Evolutionary conservation across 2,888 invertebrate genomes (phyloP).

Genomic region (Ecliptopera silaceata): DNA sequence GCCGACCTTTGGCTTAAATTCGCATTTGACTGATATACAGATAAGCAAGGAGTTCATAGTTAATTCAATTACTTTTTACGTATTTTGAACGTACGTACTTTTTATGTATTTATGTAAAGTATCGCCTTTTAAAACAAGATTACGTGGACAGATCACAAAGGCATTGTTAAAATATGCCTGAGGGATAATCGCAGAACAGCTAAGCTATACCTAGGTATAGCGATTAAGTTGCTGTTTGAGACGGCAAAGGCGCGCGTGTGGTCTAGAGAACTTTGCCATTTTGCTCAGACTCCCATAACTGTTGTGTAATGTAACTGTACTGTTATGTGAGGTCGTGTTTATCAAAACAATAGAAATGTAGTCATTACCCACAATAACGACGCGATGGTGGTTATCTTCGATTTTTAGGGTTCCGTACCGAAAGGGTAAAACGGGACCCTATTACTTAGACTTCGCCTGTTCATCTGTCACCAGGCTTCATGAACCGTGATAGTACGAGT

Average conservation of each 20-base stretch:
- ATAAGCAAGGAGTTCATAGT: slow-evolving; percentile 12
- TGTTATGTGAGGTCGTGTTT: slow-evolving; percentile 54
- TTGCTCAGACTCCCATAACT: slow-evolving; percentile 68
- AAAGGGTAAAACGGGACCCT: too few species aligned
- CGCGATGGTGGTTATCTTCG: slow-evolving; percentile 50
- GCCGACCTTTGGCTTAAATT: slow-evolving; percentile 24
- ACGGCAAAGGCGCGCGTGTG: slow-evolving; percentile 25
- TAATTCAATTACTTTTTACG: slow-evolving; percentile 29
- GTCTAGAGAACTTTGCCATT: slow-evolving; percentile 65
- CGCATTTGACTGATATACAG: slow-evolving; percentile 28
- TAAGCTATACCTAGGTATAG: slow-evolving; percentile 24
- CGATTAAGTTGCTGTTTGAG: slow-evolving; percentile 57
- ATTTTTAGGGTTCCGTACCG: slow-evolving; percentile 28
- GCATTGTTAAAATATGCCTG: too few species aligned
- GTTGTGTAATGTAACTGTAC: slow-evolving; percentile 67
- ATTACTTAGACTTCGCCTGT: too few species aligned
- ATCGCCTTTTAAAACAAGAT: not conserved
- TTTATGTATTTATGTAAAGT: not conserved
- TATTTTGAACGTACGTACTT: too few species aligned
- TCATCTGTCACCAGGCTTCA: too few species aligned
- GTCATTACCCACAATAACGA: slow-evolving; percentile 27
- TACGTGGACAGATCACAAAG: too few species aligned
- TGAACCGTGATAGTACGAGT: too few species aligned
- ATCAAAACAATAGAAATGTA: slow-evolving; percentile 63
- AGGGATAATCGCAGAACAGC: slow-evolving; percentile 43